These are phyloP conservation scores for Mesitornis unicolor DNA, from an alignment of 2,113 vertebrate genomes.

Conservation along the genomic window DNA sequence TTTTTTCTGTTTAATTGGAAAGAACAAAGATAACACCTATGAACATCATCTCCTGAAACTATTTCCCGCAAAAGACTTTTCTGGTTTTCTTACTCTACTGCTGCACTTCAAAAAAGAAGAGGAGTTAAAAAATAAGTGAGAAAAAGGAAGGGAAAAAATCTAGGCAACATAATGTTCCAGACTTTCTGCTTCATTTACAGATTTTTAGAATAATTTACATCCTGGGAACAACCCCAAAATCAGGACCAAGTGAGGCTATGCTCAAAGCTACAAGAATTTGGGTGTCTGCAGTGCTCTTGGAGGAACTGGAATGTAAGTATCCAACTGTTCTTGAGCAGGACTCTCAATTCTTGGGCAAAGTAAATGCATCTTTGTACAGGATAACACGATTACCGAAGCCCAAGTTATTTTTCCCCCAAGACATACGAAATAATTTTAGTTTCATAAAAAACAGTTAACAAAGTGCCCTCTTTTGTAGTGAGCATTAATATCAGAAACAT, in stretches of 20 bases:
- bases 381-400: neutral
- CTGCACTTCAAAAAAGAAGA: neutral
- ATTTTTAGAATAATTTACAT: neutral
- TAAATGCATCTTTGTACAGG: neutral
- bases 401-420: neutral
- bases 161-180: neutral
- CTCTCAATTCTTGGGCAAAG: neutral
- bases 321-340: neutral
- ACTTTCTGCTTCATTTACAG: neutral
- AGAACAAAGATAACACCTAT: neutral
- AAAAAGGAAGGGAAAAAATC: neutral
- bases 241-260: neutral
- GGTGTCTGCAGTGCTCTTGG: neutral
- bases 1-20: neutral
- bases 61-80: neutral
- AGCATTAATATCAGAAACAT: neutral
- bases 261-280: neutral
- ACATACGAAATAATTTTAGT: neutral
- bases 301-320: rapidly evolving
- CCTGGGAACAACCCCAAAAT: neutral
- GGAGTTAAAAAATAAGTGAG: neutral
- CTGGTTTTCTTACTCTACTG: neutral
- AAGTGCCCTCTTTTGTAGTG: neutral
- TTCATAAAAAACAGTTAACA: neutral
- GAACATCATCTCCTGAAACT: neutral